These are phyloP conservation scores for Chaitophorus viminalis DNA, from an alignment of 2,888 invertebrate species.

Conservation along the genomic window DNA sequence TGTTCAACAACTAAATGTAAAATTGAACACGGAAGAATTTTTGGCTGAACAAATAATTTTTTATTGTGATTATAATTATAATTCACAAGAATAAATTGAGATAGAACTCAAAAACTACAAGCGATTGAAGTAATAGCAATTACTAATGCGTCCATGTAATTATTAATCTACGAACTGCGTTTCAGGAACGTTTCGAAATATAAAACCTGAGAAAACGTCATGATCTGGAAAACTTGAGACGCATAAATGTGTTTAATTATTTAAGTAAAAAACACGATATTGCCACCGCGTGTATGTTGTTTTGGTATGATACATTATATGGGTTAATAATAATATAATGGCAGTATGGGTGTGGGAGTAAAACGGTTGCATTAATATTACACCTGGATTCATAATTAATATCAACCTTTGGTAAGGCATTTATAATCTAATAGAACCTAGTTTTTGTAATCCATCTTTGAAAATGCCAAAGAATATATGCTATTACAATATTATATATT, in stretches of 20 bases:
- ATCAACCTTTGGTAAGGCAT: neutral
- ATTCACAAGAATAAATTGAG: too few species aligned
- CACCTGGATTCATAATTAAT: neutral
- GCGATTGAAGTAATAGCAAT: too few species aligned
- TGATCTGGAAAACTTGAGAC: neutral
- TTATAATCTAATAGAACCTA: neutral
- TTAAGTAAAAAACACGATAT: neutral
- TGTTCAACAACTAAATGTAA: neutral
- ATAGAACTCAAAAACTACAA: too few species aligned
- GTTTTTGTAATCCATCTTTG: conserved; percentile 2
- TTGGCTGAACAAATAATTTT: too few species aligned
- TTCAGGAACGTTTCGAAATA: neutral
- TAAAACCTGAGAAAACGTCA: neutral
- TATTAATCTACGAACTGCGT: neutral
- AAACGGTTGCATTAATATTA: neutral
- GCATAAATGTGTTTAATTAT: neutral
- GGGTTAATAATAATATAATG: neutral
- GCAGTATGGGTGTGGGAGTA: too few species aligned
- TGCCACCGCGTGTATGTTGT: neutral
- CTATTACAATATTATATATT: too few species aligned
- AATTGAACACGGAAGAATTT: neutral
- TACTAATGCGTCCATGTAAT: too few species aligned
- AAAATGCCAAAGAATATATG: neutral
- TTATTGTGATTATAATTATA: too few species aligned
- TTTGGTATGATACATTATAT: neutral